Evolutionary conservation across 2,113 vertebrate species (phyloP), one percentile per base, ranked within the genome.

Genomic region (Coptodon rendalli): DNA sequence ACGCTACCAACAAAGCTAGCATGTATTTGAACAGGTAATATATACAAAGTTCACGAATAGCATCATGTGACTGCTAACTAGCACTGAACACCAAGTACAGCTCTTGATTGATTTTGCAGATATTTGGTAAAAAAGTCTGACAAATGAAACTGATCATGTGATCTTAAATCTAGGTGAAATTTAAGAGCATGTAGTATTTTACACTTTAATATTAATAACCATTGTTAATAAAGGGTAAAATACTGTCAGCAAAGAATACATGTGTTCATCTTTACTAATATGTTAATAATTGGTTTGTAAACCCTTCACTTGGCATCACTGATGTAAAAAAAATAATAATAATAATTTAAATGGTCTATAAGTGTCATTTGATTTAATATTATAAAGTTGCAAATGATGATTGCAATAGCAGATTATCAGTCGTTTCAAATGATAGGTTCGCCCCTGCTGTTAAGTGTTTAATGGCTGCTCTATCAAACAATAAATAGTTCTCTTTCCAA

Each of bases 251-350:
- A 63, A 63, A 34, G 0, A 63, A 63, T 63, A 63, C 29, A 61
- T 10, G 57, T 61, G 34, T 38, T 0, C 61, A 66, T 13, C 61
- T 66, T 38, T 22, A 13, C 4, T 66, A 38, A 66, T 66, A 3
- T 38, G 61, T 66, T 66, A 66, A 38, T 40, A 68, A 68, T 14
- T 68, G n/a, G n/a, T 38, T 68, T 24, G 36, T 40, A 68, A 68
- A 68, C 36, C 19, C n/a, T 68, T 68, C 36, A 40, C 36, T 1
- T 68, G n/a, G 36, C 63, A 24, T 40, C 5, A 24, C 31, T 71
- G 63, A 1, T 68, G n/a, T 24, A 22, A 68, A 66, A 36, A 12
- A 4, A 5, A 14, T 1, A 16, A 5, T 0, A 11, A 54, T 0
- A 19, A 63, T 31, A 2, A 16, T 5, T 38, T 66, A 38, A 66